Evolutionary conservation across 2,888 invertebrate genomes (phyloP), one percentile per base, ranked within the genome.

Genomic region (Phyllotreta striolata): DNA sequence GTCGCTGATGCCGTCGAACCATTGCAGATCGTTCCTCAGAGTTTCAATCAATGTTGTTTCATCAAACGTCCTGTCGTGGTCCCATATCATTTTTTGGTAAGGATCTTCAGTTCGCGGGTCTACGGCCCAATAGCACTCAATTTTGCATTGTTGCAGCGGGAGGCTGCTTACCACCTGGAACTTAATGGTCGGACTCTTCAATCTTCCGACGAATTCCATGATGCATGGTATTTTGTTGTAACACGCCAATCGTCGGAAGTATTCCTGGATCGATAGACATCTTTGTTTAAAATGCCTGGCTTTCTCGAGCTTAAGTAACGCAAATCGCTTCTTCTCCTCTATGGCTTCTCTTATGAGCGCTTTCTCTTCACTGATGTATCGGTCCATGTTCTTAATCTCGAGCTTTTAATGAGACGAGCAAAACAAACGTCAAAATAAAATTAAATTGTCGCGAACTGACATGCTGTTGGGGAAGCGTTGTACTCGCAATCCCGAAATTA

Each of bases 61-160:
- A 24, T 72, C 72, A 49, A 75, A 38, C 67, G 71, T 71, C 43
- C 76, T 63, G 58, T 74, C 62, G 40, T 76, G 73, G 52, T 76
- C 76, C 2, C 68, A 24, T 0, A 71, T 8, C n/a, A 71, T 51
- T 51, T 70, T 70, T 9, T 74, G 72, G 8, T 66, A 59, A n/a
- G 49, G 10, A 24, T 56, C 57, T 43, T 64, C 66, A 1, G 67
- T 60, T 14, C 70, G n/a, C 7, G 70, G 63, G 40, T 69, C 65
- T 0, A 52, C 56, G 7, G 38, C 1, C 3, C 37, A 3, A 51
- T 65, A 66, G 7, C 35, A 9, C 7, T 34, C 43, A n/a, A 46
- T 44, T 57, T 69, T 69, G 7, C 59, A 38, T 12, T 60, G 60
- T 7, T 43, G 58, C n/a, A 61, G 13, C 12, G 63, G 63, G 59